These are phyloP conservation scores for Alaudala cheleensis DNA, from an alignment of 2,113 vertebrate species.

Conservation along the genomic window DNA sequence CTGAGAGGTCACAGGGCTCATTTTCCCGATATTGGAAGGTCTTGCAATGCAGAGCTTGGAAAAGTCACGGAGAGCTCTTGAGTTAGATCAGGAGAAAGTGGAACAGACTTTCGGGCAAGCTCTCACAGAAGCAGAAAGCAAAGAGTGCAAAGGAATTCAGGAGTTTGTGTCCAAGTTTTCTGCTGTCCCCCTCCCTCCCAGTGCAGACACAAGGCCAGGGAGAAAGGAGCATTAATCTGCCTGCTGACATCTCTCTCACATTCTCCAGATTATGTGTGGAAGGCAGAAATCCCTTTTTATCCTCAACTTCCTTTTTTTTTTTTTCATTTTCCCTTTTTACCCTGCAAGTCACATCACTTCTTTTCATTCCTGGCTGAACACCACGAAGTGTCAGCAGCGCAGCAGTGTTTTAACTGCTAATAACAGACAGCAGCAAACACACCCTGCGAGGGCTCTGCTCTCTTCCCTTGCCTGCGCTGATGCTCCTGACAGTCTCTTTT, in stretches of 20 bases:
- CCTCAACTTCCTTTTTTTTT: not conserved
- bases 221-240: not conserved
- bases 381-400: not conserved
- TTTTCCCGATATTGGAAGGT: rapidly evolving
- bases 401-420: not conserved
- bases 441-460: not conserved
- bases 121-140: not conserved
- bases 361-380: not conserved
- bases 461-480: not conserved
- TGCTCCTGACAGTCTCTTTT: not conserved
- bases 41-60: not conserved
- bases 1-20: not conserved
- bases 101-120: not conserved
- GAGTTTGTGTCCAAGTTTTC: not conserved
- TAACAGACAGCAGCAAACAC: not conserved
- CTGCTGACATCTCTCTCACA: not conserved
- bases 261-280: not conserved
- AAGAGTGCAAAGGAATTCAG: not conserved
- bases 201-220: not conserved
- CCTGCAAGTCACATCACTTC: not conserved
- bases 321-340: not conserved
- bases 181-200: not conserved
- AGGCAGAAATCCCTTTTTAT: not conserved
- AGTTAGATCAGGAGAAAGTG: not conserved
- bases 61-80: not conserved